These are phyloP conservation scores for Uloborus diversus DNA, from an alignment of 1,140 invertebrate species.

Conservation along the genomic window DNA sequence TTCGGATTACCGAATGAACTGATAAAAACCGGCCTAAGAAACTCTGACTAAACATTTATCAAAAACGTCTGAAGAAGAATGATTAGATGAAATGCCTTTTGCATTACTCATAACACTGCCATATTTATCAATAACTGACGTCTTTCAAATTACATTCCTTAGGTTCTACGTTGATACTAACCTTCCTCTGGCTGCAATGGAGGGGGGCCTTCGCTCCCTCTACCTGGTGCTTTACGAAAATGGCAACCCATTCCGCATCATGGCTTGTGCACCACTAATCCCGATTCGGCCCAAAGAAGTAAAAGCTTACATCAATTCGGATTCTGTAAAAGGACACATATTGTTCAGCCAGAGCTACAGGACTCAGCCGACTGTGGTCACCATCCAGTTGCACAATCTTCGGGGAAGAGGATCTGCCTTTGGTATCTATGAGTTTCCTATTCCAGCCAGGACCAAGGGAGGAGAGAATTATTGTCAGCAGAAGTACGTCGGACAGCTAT, in stretches of 20 bases:
- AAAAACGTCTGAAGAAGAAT: too few relatives aligned
- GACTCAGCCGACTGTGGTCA: constrained; percentile 84
- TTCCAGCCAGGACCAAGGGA: constrained; percentile 58
- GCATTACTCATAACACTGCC: too few relatives aligned
- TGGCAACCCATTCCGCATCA: constrained; percentile 78
- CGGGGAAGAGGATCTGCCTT: constrained; percentile 66
- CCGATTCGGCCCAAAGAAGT: constrained; percentile 62
- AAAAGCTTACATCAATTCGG: constrained; percentile 78
- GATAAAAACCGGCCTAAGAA: too few relatives aligned
- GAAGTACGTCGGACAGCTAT: constrained; percentile 65
- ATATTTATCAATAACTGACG: too few relatives aligned
- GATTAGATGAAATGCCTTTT: too few relatives aligned
- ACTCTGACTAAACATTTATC: too few relatives aligned
- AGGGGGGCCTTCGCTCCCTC: constrained; percentile 73
- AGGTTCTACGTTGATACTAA: constrained; percentile 60
- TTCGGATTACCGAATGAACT: too few relatives aligned
- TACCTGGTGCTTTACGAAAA: constrained; percentile 87
- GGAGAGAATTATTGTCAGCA: constrained; percentile 63
- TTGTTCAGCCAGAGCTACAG: constrained; percentile 80
- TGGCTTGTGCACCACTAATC: constrained; percentile 84
- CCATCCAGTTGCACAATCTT: constrained; percentile 75
- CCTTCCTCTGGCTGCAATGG: constrained; percentile 69
- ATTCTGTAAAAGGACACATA: constrained; percentile 79
- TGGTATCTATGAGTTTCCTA: constrained; percentile 69
- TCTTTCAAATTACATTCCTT: neutral